Evolutionary conservation across 2,888 invertebrate genomes (phyloP), one percentile per base, ranked within the genome.

Genomic region (Rhabditophanes sp.): DNA sequence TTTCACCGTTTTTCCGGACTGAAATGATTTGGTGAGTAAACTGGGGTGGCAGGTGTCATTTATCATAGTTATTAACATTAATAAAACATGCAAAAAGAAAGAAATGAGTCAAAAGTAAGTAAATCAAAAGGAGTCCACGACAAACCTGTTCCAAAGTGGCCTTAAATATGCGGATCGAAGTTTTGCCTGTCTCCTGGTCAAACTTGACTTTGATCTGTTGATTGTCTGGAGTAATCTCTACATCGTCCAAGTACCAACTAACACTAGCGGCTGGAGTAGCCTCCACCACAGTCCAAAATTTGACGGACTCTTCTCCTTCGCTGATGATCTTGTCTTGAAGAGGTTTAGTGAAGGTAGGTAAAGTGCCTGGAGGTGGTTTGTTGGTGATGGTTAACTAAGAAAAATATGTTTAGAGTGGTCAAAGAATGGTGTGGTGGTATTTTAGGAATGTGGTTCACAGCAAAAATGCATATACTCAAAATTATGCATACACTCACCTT

Each of bases 241-340:
- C 34, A 17, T 50, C 53, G 25, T 60, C 58, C 33, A 60, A 31
- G 39, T 30, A 58, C 60, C 60, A 60, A 7, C 44, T 36, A 3
- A 59, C 53, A n/a, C 39, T 42, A 19, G 64, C 59, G 31, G 38
- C 41, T 12, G 64, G 65, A 18, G 44, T 43, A 30, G 64, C 64
- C 12, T 45, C 42, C 11, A 63, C 52, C 26, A 87, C 75, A 64
- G 82, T 80, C 4, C 77, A 77, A 66, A 87, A 78, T 34, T 75
- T 77, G 32, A 82, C 74, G 41, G 79, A 79, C 1, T 79, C 78
- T 52, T 81, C 83, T 32, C 74, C 76, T 0, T 80, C 79, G 1
- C 74, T 74, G 34, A 48, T 48, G 25, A 50, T 55, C 30, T 60
- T 56, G 24, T 61, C 56, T 33, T 55, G 56, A 4, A 60, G 60